Conservation (phyloP, 2,113 vertebrate genomes). For the Cervus canadensis region DNA sequence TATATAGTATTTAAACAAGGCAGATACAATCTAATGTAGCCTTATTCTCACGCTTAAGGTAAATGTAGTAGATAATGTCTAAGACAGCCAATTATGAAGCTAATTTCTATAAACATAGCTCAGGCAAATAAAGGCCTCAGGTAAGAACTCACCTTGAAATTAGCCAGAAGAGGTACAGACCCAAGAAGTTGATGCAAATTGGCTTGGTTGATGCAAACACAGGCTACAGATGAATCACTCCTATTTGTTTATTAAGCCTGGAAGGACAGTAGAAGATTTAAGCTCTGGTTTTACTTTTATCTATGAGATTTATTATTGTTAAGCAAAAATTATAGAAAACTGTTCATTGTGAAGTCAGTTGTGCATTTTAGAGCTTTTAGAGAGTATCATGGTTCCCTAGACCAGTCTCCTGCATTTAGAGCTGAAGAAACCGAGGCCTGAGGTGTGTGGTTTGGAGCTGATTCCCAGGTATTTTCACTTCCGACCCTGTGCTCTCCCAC, state of each 20-base stretch:
- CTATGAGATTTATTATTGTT: neutral
- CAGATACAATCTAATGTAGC: neutral
- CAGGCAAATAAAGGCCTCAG: constrained; percentile 84
- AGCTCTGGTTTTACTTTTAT: neutral
- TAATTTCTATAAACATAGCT: constrained; percentile 83
- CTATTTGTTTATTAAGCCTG: neutral
- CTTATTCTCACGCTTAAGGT: constrained; percentile 68
- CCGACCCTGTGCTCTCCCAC: neutral
- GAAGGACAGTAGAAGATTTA: neutral
- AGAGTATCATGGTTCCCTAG: neutral
- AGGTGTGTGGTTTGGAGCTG: neutral
- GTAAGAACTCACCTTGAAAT: constrained; percentile 80
- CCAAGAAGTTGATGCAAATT: neutral
- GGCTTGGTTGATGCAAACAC: neutral
- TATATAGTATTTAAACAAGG: neutral
- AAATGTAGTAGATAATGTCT: constrained; percentile 79
- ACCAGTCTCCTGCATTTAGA: neutral
- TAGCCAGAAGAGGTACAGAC: constrained; percentile 74
- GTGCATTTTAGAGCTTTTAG: neutral
- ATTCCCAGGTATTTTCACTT: neutral
- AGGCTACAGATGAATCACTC: neutral
- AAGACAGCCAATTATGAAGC: constrained; percentile 78
- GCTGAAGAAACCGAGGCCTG: neutral
- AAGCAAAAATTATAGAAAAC: neutral
- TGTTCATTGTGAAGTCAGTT: neutral